Evolutionary conservation across 1,140 invertebrate species (phyloP).

Genomic region (Conus betulinus): DNA sequence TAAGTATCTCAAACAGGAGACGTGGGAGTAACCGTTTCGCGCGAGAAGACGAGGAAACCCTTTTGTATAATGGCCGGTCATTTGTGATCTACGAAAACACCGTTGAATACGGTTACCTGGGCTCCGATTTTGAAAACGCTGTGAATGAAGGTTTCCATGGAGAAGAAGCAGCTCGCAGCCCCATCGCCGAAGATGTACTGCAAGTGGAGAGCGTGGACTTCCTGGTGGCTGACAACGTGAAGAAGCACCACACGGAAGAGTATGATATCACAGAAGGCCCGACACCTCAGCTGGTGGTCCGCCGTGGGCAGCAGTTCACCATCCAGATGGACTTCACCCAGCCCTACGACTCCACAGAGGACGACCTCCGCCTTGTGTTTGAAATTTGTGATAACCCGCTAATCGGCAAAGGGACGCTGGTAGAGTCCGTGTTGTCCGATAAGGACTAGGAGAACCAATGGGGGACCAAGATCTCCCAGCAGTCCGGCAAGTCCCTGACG

Average conservation of each 20-base stretch:
- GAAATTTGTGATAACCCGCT: constrained; percentile 80
- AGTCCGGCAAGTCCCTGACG: too few species aligned
- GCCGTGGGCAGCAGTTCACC: constrained; percentile 53
- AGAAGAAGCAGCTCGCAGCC: constrained; percentile 1
- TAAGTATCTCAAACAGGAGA: too few species aligned
- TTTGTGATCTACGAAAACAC: too few species aligned
- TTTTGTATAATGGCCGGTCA: too few species aligned
- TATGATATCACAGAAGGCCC: constrained; percentile 46
- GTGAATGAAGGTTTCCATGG: too few species aligned
- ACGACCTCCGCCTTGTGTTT: constrained; percentile 53
- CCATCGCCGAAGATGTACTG: constrained; percentile 34
- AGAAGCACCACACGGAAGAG: constrained; percentile 47
- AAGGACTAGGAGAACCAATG: constrained; percentile 73
- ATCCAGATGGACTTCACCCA: constrained; percentile 44
- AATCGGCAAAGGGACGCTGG: constrained; percentile 87
- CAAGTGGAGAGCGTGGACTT: constrained; percentile 43
- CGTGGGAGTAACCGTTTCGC: too few species aligned
- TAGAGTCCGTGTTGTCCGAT: constrained; percentile 82
- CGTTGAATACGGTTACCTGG: too few species aligned
- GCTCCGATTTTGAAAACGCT: too few species aligned
- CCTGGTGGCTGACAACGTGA: constrained; percentile 44
- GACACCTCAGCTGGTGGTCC: constrained; percentile 46
- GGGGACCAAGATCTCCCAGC: constrained; percentile 72
- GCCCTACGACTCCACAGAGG: constrained; percentile 39
- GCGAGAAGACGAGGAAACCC: too few species aligned